Evolutionary conservation across 2,113 vertebrate species (phyloP).

Genomic region (Etheostoma cragini): DNA sequence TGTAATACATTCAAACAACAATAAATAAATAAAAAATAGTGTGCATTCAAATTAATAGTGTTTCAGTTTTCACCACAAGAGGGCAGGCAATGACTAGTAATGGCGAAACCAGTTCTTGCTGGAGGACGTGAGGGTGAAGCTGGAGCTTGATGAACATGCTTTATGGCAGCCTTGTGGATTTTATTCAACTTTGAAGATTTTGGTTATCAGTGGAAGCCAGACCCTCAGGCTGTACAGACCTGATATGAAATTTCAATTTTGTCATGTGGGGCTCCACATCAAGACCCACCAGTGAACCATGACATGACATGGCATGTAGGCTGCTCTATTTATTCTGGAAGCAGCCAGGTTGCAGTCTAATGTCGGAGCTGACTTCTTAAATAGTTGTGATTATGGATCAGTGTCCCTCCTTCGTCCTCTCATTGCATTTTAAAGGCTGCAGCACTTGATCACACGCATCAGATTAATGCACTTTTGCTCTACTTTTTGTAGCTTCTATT

Average conservation of each 20-base stretch:
- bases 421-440: not conserved
- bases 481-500: not conserved
- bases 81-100: slow-evolving; percentile 55
- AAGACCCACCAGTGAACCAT: slow-evolving; percentile 24
- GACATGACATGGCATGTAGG: slow-evolving; percentile 25
- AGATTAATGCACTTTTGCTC: not conserved
- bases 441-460: not conserved
- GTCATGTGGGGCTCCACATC: slow-evolving; percentile 35
- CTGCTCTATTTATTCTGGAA: slow-evolving; percentile 23
- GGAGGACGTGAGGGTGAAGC: slow-evolving; percentile 19
- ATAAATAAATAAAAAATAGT: no score
- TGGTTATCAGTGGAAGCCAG: slow-evolving; percentile 69
- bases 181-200: slow-evolving; percentile 67
- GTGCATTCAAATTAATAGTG: not conserved
- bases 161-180: slow-evolving; percentile 55
- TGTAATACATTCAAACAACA: not conserved
- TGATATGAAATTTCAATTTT: slow-evolving; percentile 53
- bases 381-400: not conserved
- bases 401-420: not conserved
- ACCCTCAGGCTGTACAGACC: slow-evolving; percentile 47
- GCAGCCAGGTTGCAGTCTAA: slow-evolving; percentile 6
- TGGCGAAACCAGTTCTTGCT: not conserved
- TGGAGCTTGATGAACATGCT: slow-evolving; percentile 45
- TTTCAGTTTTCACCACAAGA: slow-evolving; percentile 65
- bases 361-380: slow-evolving; percentile 8